These are phyloP conservation scores for Acholoe squamosa DNA, from an alignment of 2,888 invertebrate species.

Conservation along the genomic window DNA sequence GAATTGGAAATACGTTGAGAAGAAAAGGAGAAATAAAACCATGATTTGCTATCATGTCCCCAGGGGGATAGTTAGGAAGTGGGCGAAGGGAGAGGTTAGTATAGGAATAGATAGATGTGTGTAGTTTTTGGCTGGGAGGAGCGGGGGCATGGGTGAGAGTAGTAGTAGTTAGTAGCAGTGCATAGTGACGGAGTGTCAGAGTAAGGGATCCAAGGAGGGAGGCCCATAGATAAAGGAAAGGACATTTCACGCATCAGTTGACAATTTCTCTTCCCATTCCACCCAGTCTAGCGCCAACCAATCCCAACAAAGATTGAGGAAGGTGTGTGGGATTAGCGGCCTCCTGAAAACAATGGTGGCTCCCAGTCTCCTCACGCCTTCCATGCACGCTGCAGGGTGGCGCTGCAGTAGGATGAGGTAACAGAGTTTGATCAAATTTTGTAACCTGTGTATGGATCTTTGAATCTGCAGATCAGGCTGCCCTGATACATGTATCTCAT, in stretches of 20 bases:
- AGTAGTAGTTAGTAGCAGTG: no score
- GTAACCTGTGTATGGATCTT: neutral
- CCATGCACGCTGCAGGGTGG: neutral
- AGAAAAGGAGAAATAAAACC: neutral
- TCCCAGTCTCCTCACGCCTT: conserved; percentile 11
- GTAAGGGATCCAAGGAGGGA: neutral
- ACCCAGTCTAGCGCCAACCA: neutral
- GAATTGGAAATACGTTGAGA: no score
- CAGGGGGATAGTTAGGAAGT: neutral
- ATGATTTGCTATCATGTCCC: neutral
- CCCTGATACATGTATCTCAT: no score
- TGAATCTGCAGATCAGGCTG: no score
- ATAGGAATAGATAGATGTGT: neutral
- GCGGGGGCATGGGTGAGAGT: no score
- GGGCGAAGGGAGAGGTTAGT: neutral
- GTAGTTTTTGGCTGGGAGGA: no score
- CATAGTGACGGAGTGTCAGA: no score
- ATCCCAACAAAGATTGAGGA: conserved; percentile 21
- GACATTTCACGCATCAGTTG: conserved; percentile 45
- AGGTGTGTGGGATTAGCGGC: neutral
- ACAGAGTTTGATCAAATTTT: neutral
- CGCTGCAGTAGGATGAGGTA: neutral
- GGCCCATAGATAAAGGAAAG: neutral
- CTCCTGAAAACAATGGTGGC: conserved; percentile 3
- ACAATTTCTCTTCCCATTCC: conserved; percentile 27